Conservation (phyloP, 1,140 invertebrate species). For the Odontomachus brunneus region DNA sequence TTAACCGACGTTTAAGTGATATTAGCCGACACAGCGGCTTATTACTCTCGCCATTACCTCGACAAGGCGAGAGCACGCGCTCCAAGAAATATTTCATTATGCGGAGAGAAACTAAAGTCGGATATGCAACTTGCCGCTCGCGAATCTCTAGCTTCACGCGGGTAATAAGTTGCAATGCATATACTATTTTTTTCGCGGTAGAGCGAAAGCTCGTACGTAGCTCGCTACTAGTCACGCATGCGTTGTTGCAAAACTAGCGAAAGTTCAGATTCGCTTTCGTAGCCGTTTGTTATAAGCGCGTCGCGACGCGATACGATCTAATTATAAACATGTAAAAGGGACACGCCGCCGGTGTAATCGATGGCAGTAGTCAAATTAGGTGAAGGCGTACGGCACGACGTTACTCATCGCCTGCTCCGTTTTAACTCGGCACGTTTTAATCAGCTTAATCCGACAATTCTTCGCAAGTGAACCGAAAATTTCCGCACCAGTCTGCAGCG, state of each 20-base stretch:
- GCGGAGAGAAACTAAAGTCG: background rate
- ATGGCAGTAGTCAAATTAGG: background rate
- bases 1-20: conserved; percentile 34
- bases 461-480: too few relatives aligned
- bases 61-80: background rate
- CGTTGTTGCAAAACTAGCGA: conserved; percentile 66
- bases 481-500: background rate
- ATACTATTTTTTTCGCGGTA: conserved; percentile 56
- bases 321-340: conserved; percentile 3
- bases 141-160: conserved; percentile 38
- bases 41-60: conserved; percentile 20
- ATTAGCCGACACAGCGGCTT: conserved; percentile 42
- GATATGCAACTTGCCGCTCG: background rate
- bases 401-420: too few relatives aligned
- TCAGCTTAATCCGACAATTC: too few relatives aligned
- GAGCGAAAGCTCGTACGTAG: conserved; percentile 66
- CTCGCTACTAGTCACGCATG: conserved; percentile 66
- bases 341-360: too few relatives aligned
- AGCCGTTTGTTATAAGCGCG: conserved; percentile 33
- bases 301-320: conserved; percentile 20
- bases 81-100: background rate
- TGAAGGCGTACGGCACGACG: too few relatives aligned
- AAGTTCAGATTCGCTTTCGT: conserved; percentile 69
- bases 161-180: conserved; percentile 63
- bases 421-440: too few relatives aligned